phyloP scores from a whole-genome alignment of 2,888 invertebrate genomes.

The Dicyrtomina minuta region DNA sequence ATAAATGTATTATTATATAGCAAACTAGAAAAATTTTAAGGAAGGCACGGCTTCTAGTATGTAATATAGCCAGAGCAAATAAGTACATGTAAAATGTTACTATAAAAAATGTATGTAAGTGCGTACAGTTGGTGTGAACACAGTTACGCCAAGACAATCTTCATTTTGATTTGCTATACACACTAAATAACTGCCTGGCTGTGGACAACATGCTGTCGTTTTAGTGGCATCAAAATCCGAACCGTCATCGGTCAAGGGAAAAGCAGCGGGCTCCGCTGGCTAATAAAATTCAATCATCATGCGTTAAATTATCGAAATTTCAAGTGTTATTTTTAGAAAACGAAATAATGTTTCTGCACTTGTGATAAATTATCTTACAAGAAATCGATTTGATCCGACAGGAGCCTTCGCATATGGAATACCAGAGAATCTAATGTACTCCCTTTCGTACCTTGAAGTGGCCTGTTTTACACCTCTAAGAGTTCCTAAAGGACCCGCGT shows the following conservation, averaged over 20 bases:
- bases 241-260: not conserved
- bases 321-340: too few relatives aligned
- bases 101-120: too few relatives aligned
- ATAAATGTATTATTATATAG: too few relatives aligned
- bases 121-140: not conserved
- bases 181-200: not conserved
- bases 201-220: slow-evolving; percentile 5
- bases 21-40: too few relatives aligned
- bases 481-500: slow-evolving; percentile 38
- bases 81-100: too few relatives aligned
- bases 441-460: slow-evolving; percentile 9
- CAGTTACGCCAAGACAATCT: slow-evolving; percentile 6
- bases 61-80: too few relatives aligned
- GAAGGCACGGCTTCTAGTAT: too few relatives aligned
- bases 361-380: slow-evolving; percentile 26
- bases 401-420: slow-evolving; percentile 38
- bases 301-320: not conserved
- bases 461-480: slow-evolving; percentile 21
- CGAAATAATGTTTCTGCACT: too few relatives aligned
- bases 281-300: not conserved
- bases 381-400: slow-evolving; percentile 28
- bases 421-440: slow-evolving; percentile 37
- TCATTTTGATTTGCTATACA: not conserved
- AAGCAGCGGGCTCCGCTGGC: not conserved
- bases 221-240: slow-evolving; percentile 6